Evolutionary conservation across 1,140 invertebrate species (phyloP).

Genomic region (Antheraea pernyi): DNA sequence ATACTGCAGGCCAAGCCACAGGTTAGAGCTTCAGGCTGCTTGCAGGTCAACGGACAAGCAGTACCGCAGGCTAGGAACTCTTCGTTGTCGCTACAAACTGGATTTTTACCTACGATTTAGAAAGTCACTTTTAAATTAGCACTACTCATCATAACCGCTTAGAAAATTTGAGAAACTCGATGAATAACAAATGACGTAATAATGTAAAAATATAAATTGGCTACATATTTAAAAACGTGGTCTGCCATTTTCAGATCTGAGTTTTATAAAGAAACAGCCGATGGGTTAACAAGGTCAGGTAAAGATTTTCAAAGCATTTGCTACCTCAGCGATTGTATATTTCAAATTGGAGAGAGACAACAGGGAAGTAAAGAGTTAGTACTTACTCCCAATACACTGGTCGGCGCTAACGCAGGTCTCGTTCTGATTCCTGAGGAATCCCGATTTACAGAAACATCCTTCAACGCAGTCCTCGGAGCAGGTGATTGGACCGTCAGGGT

Average conservation of each 20-base stretch:
- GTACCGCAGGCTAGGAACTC: conserved; percentile 60
- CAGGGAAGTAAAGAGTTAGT: neutral
- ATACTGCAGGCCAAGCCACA: conserved; percentile 57
- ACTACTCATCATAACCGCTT: too few species aligned
- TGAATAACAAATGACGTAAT: too few species aligned
- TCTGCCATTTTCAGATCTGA: too few species aligned
- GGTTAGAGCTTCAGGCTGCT: conserved; percentile 41
- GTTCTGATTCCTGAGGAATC: conserved; percentile 56
- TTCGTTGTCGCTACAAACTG: conserved; percentile 48
- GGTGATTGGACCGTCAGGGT: conserved; percentile 39
- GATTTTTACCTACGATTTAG: conserved; percentile 26
- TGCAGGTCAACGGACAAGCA: conserved; percentile 56
- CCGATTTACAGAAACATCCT: conserved; percentile 66
- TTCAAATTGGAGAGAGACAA: too few species aligned
- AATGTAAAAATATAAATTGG: too few species aligned
- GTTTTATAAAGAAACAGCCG: too few species aligned
- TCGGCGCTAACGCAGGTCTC: conserved; percentile 56
- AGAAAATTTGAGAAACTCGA: too few species aligned
- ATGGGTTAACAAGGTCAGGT: too few species aligned
- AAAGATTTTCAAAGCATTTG: too few species aligned
- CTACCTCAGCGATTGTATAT: too few species aligned
- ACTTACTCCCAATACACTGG: conserved; percentile 41
- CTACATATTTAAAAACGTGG: too few species aligned
- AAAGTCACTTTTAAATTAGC: neutral
- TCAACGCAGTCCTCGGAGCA: conserved; percentile 55